Conservation (phyloP, 23 tunicate species). For the Halocynthia roretzi region DNA sequence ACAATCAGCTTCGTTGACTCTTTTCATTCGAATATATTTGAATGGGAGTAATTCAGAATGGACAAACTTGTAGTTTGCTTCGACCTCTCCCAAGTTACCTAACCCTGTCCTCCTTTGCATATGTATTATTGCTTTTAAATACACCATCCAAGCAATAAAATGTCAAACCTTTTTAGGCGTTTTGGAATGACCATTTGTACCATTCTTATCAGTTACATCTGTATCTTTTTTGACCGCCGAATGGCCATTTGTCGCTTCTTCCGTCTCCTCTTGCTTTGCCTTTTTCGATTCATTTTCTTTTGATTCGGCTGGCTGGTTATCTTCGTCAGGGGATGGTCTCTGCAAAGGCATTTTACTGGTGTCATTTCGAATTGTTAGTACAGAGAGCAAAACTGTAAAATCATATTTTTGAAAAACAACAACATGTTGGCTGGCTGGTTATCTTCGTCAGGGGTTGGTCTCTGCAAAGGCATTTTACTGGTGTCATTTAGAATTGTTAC, state of each 20-base stretch:
- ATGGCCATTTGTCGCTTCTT: background rate
- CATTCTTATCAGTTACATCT: background rate
- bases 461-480: background rate
- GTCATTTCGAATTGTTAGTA: no score
- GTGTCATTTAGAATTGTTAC: no score
- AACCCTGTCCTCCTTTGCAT: no score
- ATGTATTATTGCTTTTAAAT: no score
- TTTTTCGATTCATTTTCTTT: conserved; percentile 1
- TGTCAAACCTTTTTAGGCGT: conserved; percentile 1
- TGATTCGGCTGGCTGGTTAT: background rate
- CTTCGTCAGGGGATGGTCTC: conserved; percentile 12
- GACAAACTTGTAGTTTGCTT: no score
- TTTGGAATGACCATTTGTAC: conserved; percentile 2
- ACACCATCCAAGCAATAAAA: no score
- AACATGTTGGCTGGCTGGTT: background rate
- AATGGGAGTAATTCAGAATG: no score
- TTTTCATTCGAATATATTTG: no score
- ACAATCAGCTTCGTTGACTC: no score
- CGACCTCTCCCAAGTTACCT: no score
- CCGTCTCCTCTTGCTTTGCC: background rate
- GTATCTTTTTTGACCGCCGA: background rate
- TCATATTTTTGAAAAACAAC: no score
- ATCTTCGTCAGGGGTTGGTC: conserved; percentile 7
- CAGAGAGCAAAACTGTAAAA: no score
- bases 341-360: background rate